These are phyloP conservation scores for Caerostris extrusa DNA, from an alignment of 1,140 invertebrate genomes.

Conservation along the genomic window DNA sequence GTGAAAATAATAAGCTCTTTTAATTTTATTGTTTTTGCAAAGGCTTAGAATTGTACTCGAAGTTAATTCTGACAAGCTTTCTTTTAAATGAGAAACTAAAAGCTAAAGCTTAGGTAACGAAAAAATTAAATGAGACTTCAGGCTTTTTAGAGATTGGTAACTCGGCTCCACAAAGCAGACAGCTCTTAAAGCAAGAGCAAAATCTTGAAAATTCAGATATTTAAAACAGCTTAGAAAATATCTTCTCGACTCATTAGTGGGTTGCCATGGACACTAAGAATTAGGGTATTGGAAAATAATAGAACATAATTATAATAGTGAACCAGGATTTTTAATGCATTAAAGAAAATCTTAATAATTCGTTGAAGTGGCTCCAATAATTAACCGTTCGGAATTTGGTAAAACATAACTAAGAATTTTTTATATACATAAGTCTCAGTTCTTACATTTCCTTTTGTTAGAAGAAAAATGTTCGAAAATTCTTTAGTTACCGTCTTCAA, in stretches of 20 bases:
- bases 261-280: constrained; percentile 3
- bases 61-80: not conserved
- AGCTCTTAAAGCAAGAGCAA: not conserved
- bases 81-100: not conserved
- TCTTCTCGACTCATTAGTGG: constrained; percentile 8
- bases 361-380: not conserved
- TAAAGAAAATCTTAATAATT: constrained; percentile 12
- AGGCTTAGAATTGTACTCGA: too few relatives aligned
- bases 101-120: too few relatives aligned
- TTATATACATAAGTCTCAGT: not conserved
- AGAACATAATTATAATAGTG: not conserved
- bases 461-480: not conserved
- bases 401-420: not conserved
- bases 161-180: not conserved
- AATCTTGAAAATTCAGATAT: not conserved
- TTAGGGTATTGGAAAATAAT: too few relatives aligned
- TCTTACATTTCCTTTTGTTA: not conserved
- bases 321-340: not conserved
- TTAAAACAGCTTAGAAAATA: not conserved
- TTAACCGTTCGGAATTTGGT: not conserved
- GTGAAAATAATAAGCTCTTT: not conserved
- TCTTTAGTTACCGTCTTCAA: not conserved
- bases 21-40: not conserved
- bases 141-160: not conserved
- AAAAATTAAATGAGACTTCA: constrained; percentile 11